phyloP scores from a whole-genome alignment of 2,113 vertebrate species.

The Alligator mississippiensis region DNA sequence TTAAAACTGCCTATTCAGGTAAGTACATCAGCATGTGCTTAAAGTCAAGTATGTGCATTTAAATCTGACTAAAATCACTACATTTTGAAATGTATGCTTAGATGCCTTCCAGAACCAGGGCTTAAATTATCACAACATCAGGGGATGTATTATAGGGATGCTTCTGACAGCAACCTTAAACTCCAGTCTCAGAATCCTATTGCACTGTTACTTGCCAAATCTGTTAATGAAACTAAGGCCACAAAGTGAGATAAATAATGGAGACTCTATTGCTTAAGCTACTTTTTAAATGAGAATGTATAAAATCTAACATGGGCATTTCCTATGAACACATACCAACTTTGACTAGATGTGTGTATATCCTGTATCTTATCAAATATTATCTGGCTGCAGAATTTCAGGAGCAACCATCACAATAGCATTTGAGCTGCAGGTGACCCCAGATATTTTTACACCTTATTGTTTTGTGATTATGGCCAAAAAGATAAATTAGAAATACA shows the following conservation, averaged over 20 bases:
- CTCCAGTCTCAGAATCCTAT: neutral
- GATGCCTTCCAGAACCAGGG: neutral
- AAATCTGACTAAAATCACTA: accelerated
- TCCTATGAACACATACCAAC: neutral
- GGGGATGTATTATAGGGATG: neutral
- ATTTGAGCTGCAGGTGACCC: neutral
- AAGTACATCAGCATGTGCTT: neutral
- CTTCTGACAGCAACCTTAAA: neutral
- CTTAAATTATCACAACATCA: neutral
- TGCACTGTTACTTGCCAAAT: neutral
- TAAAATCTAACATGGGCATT: neutral
- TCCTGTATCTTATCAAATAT: neutral
- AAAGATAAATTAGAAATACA: neutral
- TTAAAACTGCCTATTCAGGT: no score
- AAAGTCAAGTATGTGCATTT: neutral
- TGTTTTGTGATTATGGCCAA: neutral
- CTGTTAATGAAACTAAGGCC: neutral
- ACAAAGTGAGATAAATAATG: neutral
- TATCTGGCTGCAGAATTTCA: neutral
- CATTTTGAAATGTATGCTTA: neutral
- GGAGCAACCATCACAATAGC: neutral
- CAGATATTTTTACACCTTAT: neutral
- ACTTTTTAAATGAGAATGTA: neutral
- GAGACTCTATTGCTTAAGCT: neutral
- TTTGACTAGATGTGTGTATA: neutral